Evolutionary conservation across 2,797 vertebrate genomes (phyloP), one percentile per base, ranked within the genome.

Genomic region (Notolepis coatsorum): DNA sequence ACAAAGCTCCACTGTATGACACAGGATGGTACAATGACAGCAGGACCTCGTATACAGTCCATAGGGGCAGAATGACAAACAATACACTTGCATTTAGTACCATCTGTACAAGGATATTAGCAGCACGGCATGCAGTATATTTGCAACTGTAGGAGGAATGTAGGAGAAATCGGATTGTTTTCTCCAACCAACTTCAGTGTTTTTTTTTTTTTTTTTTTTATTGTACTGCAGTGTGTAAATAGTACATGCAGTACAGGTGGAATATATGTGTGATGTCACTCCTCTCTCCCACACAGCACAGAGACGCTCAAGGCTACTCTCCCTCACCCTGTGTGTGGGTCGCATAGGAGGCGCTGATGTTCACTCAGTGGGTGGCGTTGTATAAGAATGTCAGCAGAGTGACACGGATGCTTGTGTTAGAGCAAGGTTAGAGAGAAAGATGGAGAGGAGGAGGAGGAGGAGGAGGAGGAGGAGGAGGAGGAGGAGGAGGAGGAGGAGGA

Each of bases 181-280:
- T 47, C 12, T 7, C 21, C 15, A n/a, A 27, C 23, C 25, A n/a
- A 3, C 13, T 27, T 27, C 23, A 15, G 24, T 28, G 13, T 17
- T 5, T 7, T n/a, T 25, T 5, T 42, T n/a, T n/a, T n/a, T 15
- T 10, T 71, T 61, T 61, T 52, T 65, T 8, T 9, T 35, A 12
- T 18, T 0, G 21, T 62, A 56, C 73, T 73, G n/a, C n/a, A n/a
- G n/a, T n/a, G 9, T 79, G 70, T 78, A 75, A 62, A 64, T 12
- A 9, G 65, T 48, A 68, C 47, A 64, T 27, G 52, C 48, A 61
- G 54, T 60, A 67, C 72, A 85, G 77, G 77, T 85, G 82, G 77
- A 75, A 48, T 45, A 45, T 31, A 61, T n/a, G n/a, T n/a, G n/a
- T 84, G 84, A 84, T 77, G 84, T 84, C 84, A 82, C 58, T 72